These are phyloP conservation scores for Cyclopterus lumpus DNA, from an alignment of 2,797 vertebrate species.

Conservation along the genomic window DNA sequence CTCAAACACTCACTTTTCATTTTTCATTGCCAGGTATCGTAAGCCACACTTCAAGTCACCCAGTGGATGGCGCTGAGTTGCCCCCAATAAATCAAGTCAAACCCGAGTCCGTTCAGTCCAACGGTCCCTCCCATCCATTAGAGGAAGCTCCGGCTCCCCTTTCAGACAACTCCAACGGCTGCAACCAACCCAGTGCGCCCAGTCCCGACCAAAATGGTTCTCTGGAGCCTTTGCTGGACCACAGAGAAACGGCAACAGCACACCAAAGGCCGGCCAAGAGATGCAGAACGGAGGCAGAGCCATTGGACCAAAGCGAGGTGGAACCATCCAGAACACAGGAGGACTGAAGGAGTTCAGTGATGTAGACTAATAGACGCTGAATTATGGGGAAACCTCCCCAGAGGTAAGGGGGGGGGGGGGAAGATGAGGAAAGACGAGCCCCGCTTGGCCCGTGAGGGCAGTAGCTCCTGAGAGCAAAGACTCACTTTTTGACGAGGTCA, in stretches of 20 bases:
- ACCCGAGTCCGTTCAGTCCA: constrained; percentile 82
- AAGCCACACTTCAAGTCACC: constrained; percentile 80
- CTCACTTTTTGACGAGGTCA: constrained; percentile 41
- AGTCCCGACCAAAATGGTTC: constrained; percentile 81
- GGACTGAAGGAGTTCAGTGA: constrained; percentile 62
- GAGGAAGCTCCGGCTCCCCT: constrained; percentile 49
- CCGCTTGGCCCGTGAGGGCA: constrained; percentile 17
- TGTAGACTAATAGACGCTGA: constrained; percentile 36
- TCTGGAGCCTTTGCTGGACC: constrained; percentile 75
- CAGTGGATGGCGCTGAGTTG: constrained; percentile 51
- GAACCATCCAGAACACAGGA: constrained; percentile 85
- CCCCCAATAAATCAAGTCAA: constrained; percentile 79
- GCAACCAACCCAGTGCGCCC: constrained; percentile 74
- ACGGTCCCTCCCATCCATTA: constrained; percentile 81
- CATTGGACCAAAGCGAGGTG: constrained; percentile 75
- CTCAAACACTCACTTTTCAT: neutral
- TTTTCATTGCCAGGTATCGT: constrained; percentile 80
- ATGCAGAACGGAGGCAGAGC: constrained; percentile 86
- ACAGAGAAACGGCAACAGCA: constrained; percentile 79
- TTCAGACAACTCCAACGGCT: constrained; percentile 90
- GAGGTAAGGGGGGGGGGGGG: neutral
- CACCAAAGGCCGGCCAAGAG: constrained; percentile 89
- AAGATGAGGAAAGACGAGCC: constrained; percentile 22
- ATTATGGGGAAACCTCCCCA: neutral
- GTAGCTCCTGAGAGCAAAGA: constrained; percentile 39